These are phyloP conservation scores for Oncorhynchus keta DNA, from an alignment of 2,113 vertebrate species.

Conservation along the genomic window DNA sequence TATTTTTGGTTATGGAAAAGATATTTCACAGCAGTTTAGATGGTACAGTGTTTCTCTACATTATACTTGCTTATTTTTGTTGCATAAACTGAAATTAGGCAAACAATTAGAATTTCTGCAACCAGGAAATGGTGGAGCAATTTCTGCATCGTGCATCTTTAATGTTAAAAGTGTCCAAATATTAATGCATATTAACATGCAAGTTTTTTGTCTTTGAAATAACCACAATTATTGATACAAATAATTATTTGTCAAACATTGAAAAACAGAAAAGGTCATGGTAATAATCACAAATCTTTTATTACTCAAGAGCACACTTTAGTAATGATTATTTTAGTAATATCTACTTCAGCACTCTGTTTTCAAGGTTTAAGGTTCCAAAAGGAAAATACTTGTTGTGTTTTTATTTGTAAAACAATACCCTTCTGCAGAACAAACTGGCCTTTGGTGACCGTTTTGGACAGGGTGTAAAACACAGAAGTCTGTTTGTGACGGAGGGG, in stretches of 20 bases:
- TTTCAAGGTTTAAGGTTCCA: constrained; percentile 1
- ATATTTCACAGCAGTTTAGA: too few species aligned
- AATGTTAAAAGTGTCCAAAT: too few species aligned
- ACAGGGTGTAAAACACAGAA: constrained; percentile 82
- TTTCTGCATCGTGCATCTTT: too few species aligned
- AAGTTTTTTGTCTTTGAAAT: neutral
- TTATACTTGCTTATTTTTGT: too few species aligned
- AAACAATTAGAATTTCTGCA: too few species aligned
- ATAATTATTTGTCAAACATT: neutral
- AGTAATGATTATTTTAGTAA: neutral
- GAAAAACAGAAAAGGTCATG: constrained; percentile 30
- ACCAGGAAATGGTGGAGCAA: too few species aligned
- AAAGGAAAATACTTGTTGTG: constrained; percentile 37
- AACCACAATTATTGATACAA: neutral
- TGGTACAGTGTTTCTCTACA: too few species aligned
- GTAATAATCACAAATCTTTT: neutral
- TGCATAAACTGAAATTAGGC: too few species aligned
- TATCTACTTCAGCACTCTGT: neutral
- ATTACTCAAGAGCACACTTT: constrained; percentile 70
- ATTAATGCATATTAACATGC: neutral
- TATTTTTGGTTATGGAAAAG: too few species aligned
- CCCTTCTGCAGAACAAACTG: constrained; percentile 73
- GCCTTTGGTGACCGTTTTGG: constrained; percentile 82
- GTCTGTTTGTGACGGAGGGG: constrained; percentile 84
- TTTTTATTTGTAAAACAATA: constrained; percentile 29